These are phyloP conservation scores for Perodicticus potto DNA, from an alignment of 2,797 vertebrate species.

Conservation along the genomic window DNA sequence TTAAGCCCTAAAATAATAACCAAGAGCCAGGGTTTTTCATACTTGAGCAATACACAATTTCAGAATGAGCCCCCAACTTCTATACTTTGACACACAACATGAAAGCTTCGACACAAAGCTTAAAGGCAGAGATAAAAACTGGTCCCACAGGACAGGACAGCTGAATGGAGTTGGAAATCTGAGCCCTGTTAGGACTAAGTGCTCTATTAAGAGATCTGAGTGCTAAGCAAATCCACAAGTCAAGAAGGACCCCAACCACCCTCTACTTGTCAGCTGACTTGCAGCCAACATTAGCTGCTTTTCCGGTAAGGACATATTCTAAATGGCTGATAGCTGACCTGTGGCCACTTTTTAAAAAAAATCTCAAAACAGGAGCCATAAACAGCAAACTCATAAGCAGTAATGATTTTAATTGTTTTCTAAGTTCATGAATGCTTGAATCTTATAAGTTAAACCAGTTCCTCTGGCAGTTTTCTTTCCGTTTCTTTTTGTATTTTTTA, in stretches of 20 bases:
- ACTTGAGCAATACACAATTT: background rate
- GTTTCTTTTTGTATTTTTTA: background rate
- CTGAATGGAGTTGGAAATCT: background rate
- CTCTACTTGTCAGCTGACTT: background rate
- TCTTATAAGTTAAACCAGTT: slow-evolving; percentile 11
- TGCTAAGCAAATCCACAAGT: background rate
- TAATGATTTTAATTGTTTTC: slow-evolving; percentile 49
- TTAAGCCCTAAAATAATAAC: background rate
- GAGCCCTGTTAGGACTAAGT: background rate
- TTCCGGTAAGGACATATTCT: background rate
- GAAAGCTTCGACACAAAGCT: background rate
- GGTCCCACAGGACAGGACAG: background rate
- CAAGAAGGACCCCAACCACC: background rate
- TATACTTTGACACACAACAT: background rate
- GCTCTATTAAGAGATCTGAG: background rate
- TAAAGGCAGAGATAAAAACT: background rate
- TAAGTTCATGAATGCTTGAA: background rate
- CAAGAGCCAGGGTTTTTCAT: background rate
- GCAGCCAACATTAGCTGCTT: background rate
- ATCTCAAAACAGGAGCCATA: background rate
- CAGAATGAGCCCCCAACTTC: background rate
- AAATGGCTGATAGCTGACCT: background rate
- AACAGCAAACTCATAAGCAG: background rate
- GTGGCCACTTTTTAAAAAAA: background rate
- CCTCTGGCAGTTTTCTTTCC: background rate